Percentiles rank a stretch among this genome's conserved stretches.
Evolutionary conservation across 2,113 vertebrate genomes (phyloP).

Genomic region (Lasiurus borealis): DNA sequence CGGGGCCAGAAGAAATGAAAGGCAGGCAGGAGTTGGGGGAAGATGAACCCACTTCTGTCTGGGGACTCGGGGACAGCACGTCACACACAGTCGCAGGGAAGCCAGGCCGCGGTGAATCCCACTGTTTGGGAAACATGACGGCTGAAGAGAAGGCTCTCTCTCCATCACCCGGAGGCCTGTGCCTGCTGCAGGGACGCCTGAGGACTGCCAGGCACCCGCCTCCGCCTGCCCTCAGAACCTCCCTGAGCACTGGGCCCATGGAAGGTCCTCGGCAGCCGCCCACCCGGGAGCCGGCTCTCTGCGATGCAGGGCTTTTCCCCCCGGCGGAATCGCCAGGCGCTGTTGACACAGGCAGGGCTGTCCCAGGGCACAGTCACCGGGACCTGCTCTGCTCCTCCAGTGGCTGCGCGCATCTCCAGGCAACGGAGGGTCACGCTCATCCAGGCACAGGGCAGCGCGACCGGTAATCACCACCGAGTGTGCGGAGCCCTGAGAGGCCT

Average conservation of each 20-base stretch:
- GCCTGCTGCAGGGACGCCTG: too few relatives aligned
- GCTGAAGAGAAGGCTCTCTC: neutral
- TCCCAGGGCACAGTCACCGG: neutral
- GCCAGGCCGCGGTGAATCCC: neutral
- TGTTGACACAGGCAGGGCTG: neutral
- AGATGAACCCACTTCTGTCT: neutral
- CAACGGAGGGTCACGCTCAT: constrained; percentile 67
- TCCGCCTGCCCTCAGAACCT: neutral
- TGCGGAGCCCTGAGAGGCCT: constrained; percentile 63
- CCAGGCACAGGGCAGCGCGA: constrained; percentile 39
- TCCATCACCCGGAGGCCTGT: neutral
- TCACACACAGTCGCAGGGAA: neutral
- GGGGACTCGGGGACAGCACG: neutral
- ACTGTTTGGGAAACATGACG: neutral
- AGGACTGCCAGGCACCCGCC: neutral
- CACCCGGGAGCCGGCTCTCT: too few relatives aligned
- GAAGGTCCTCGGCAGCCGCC: neutral
- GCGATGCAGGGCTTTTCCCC: too few relatives aligned
- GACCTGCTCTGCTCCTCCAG: neutral
- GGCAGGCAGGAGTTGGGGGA: neutral
- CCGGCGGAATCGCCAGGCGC: neutral
- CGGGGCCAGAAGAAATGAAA: neutral
- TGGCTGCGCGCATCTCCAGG: neutral
- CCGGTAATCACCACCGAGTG: constrained; percentile 32
- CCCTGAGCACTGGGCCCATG: neutral